Conservation (phyloP, 1,140 invertebrate species). For the Scylla paramamosain region DNA sequence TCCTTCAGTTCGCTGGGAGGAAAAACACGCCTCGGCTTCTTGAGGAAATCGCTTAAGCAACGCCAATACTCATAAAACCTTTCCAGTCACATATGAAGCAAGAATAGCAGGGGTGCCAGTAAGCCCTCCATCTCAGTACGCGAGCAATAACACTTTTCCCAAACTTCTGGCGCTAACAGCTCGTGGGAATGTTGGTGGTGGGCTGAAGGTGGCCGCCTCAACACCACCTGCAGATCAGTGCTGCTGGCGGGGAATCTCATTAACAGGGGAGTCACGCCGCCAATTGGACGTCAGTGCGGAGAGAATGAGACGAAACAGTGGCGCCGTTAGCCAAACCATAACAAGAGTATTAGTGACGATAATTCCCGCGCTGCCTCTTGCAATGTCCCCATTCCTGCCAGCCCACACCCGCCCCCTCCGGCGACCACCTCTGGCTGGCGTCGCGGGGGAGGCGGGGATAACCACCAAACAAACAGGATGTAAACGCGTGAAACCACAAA, state of each 20-base stretch:
- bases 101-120: background rate
- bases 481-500: constrained; percentile 28
- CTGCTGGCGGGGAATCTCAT: constrained; percentile 29
- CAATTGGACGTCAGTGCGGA: constrained; percentile 43
- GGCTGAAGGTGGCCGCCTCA: background rate
- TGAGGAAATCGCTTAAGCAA: background rate
- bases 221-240: constrained; percentile 32
- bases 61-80: constrained; percentile 10
- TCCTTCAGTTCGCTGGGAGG: background rate
- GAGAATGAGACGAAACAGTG: constrained; percentile 41
- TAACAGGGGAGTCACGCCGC: constrained; percentile 41
- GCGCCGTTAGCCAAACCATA: constrained; percentile 49
- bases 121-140: constrained; percentile 3
- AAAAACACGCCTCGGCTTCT: background rate
- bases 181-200: constrained; percentile 5
- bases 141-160: constrained; percentile 35
- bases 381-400: constrained; percentile 46
- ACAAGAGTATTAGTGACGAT: constrained; percentile 53
- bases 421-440: background rate
- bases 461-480: constrained; percentile 47
- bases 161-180: constrained; percentile 46
- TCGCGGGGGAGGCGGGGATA: constrained; percentile 5
- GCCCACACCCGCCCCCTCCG: constrained; percentile 17
- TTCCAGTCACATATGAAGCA: constrained; percentile 17
- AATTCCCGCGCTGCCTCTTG: background rate